Percentiles rank a stretch among this genome's conserved stretches.
These are phyloP conservation scores for Centropyge bicolor DNA, from an alignment of 2,797 vertebrate genomes.

Conservation along the genomic window DNA sequence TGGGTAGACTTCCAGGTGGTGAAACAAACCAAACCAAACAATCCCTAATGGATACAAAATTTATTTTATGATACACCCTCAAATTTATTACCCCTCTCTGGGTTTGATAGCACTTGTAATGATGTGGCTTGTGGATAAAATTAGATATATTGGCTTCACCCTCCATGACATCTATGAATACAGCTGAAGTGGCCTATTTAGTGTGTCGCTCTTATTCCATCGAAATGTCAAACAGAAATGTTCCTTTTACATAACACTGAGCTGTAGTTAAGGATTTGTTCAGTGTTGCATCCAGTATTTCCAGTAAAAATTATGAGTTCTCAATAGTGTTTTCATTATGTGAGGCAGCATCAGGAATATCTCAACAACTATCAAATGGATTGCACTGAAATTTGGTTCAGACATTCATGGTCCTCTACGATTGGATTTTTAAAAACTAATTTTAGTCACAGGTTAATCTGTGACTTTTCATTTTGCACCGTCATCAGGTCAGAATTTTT, in stretches of 20 bases:
- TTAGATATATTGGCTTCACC: background rate
- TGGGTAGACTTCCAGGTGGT: background rate
- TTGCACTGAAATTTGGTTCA: background rate
- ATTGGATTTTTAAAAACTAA: background rate
- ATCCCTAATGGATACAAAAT: background rate
- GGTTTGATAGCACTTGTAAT: background rate
- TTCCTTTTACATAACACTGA: background rate
- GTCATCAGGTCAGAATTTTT: background rate
- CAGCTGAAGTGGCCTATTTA: background rate
- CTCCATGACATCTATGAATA: background rate
- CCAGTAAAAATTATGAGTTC: background rate
- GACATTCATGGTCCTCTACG: background rate
- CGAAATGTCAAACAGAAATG: background rate
- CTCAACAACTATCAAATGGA: background rate
- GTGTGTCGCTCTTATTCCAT: background rate
- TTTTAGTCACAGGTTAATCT: too few relatives aligned
- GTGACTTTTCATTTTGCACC: background rate
- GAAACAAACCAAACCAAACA: constrained; percentile 6
- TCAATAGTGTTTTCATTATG: background rate
- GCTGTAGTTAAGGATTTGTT: background rate
- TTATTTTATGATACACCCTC: background rate
- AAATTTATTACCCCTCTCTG: background rate
- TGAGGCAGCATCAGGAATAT: background rate
- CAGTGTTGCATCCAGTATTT: background rate
- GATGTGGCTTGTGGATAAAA: background rate